phyloP scores from a whole-genome alignment of 2,113 vertebrate genomes.

The Mixornis gularis region DNA sequence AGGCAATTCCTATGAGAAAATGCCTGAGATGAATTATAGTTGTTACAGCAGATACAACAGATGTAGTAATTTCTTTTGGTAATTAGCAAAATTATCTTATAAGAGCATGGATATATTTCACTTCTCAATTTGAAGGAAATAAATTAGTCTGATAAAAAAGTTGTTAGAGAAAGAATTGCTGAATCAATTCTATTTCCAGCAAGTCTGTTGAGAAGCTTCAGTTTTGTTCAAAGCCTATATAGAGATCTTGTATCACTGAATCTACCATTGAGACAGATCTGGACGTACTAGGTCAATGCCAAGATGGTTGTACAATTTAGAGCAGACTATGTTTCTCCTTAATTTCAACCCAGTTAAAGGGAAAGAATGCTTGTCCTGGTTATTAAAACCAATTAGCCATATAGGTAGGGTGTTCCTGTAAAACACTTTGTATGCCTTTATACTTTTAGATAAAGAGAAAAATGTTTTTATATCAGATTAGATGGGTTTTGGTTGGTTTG shows the following conservation, averaged over 20 bases:
- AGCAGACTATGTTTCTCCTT: background rate
- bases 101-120: background rate
- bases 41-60: background rate
- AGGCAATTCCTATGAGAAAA: background rate
- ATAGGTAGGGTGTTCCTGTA: background rate
- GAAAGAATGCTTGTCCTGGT: background rate
- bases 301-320: background rate
- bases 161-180: background rate
- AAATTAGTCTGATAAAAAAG: background rate
- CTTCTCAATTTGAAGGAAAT: background rate
- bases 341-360: background rate
- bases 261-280: background rate
- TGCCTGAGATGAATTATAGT: background rate
- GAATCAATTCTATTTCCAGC: background rate
- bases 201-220: background rate
- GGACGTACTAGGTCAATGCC: background rate
- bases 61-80: background rate
- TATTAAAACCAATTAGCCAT: background rate
- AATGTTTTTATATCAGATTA: background rate
- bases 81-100: background rate
- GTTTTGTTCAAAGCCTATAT: background rate
- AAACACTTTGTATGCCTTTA: background rate
- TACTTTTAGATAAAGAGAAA: background rate
- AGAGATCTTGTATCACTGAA: background rate
- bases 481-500: background rate